These are phyloP conservation scores for Varanus komodoensis DNA, from an alignment of 2,113 vertebrate species.

Conservation along the genomic window DNA sequence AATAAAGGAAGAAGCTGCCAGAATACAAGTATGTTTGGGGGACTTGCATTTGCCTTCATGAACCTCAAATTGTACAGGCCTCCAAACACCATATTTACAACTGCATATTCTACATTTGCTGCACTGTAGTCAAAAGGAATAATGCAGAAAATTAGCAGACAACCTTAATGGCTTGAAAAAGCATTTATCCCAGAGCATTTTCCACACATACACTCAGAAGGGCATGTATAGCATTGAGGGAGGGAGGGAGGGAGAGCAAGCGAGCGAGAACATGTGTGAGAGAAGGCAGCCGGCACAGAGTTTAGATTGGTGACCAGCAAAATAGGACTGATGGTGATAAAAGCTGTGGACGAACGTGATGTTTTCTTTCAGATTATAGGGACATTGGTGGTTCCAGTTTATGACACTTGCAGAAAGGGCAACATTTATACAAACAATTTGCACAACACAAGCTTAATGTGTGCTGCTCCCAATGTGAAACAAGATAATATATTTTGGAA, in stretches of 20 bases:
- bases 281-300: neutral
- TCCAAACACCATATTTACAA: neutral
- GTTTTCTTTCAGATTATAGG: neutral
- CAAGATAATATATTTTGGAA: neutral
- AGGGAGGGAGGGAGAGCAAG: neutral
- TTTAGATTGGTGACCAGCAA: neutral
- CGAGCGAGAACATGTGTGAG: neutral
- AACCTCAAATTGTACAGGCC: neutral
- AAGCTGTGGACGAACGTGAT: neutral
- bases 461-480: neutral
- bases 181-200: neutral
- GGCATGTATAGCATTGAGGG: neutral
- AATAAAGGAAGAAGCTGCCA: neutral
- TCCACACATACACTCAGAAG: neutral
- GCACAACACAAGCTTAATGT: neutral
- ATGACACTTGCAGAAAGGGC: neutral
- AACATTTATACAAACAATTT: neutral
- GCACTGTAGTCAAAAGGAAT: neutral
- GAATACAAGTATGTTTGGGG: no score
- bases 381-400: neutral
- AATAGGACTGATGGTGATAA: neutral
- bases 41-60: neutral
- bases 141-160: neutral
- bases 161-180: neutral
- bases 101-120: neutral